phyloP scores from a whole-genome alignment of 2,113 vertebrate species.

The Pipa parva region DNA sequence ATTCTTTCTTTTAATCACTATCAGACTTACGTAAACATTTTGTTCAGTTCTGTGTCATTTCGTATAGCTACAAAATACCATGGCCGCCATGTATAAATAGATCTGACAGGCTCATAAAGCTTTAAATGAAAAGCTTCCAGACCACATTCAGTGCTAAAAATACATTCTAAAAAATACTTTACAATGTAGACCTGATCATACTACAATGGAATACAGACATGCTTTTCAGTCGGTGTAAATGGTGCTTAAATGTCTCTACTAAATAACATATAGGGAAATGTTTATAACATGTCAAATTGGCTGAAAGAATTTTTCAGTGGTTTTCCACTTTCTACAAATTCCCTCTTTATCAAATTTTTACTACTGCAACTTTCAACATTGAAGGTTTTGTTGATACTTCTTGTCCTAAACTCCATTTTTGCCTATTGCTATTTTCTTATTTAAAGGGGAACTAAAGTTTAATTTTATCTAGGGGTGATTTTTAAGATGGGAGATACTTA shows the following conservation, averaged over 20 bases:
- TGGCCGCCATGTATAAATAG: constrained; percentile 57
- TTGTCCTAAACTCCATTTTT: too few species aligned
- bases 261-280: not conserved
- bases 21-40: constrained; percentile 27
- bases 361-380: too few species aligned
- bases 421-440: too few species aligned
- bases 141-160: constrained; percentile 40
- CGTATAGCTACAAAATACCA: constrained; percentile 43
- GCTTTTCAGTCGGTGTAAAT: not conserved
- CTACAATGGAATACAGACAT: constrained; percentile 7
- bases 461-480: too few species aligned
- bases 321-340: too few species aligned
- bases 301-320: not conserved
- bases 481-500: too few species aligned
- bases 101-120: constrained; percentile 46
- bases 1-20: constrained; percentile 17
- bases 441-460: too few species aligned
- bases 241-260: not conserved
- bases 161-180: constrained; percentile 16
- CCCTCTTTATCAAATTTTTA: too few species aligned
- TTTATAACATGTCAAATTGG: not conserved
- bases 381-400: too few species aligned
- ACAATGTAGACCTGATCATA: constrained; percentile 3
- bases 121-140: constrained; percentile 45
- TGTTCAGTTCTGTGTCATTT: constrained; percentile 35